Base-by-base conservation (phyloP, 2,888 invertebrate species). In the Thereva nobilitata region DNA sequence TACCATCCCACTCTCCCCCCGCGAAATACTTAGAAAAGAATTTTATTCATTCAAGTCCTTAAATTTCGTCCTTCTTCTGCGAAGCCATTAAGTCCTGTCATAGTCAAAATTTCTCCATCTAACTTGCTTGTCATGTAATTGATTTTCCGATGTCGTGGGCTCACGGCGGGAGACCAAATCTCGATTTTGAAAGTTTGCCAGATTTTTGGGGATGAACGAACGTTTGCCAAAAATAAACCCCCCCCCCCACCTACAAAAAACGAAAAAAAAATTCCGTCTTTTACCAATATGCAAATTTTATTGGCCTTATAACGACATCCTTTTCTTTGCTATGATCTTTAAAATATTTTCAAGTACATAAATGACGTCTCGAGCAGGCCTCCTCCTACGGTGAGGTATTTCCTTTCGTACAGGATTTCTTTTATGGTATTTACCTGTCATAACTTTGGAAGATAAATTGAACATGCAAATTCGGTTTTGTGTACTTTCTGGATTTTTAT, bases 201-300 rank as follows among this genome's bases (percentile, higher is more conserved):
- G 49, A 38, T 37, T 37, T 61, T 35, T 10, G 23, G 10, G 34
- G 47, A n/a, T 7, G 40, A 10, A 9, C 47, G 23, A 23, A 2
- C 23, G 23, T 23, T n/a, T 23, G 23, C 23, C 23, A 23, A 23
- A 23, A 23, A 23, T 23, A 23, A 23, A 23, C 23, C 23, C 3
- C 59, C 35, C 38, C 5, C 0, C 47, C 49, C n/a, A 35, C n/a
- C n/a, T n/a, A 23, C 1, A 23, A 23, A 23, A 23, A 23, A 2
- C 2, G 2, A 23, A 23, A 23, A 23, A 23, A 23, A 23, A 23
- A 52, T 35, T 45, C 35, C 59, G 63, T 47, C 38, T 41, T 8
- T 42, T 50, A 38, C 47, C 65, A 47, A 65, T 68, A 68, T 68
- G 68, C 64, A 68, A 68, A 68, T 68, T 68, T 64, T 64, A 68